A percentile compares a stretch with the other conserved stretches of the same genome.
These are phyloP conservation scores for Urosaurus nigricauda DNA, from an alignment of 2,797 vertebrate species.

Conservation along the genomic window DNA sequence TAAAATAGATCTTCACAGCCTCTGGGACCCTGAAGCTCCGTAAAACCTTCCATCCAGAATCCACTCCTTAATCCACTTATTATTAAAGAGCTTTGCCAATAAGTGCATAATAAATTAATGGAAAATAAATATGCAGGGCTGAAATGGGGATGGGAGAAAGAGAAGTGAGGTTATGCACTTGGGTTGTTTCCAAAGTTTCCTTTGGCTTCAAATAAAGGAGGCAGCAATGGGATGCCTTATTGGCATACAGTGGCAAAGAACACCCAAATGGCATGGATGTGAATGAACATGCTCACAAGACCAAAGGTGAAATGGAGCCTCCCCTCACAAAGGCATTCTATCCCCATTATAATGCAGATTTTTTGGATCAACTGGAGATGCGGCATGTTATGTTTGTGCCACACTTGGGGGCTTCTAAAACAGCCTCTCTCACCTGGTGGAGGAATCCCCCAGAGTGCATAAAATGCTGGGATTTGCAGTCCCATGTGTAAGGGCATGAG, in stretches of 20 bases:
- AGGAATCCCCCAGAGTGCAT: not conserved
- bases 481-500: too few relatives aligned
- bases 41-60: constrained; percentile 56
- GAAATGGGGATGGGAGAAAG: constrained; percentile 28
- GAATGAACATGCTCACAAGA: not conserved
- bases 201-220: not conserved
- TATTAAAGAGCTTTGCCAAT: constrained; percentile 49
- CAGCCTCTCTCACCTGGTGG: not conserved
- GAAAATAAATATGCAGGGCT: constrained; percentile 54
- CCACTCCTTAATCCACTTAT: constrained; percentile 65
- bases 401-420: not conserved
- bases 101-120: constrained; percentile 62
- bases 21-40: rapidly evolving
- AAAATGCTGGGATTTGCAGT: not conserved
- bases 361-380: too few relatives aligned
- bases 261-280: not conserved
- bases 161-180: not conserved
- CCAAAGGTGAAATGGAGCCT: not conserved
- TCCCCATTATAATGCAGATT: not conserved
- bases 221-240: too few relatives aligned
- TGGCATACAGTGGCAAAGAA: not conserved
- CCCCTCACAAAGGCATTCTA: not conserved
- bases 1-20: constrained; percentile 24
- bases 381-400: not conserved
- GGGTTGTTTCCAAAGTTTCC: not conserved